Evolutionary conservation across 1,140 invertebrate genomes (phyloP), one percentile per base, ranked within the genome.

Genomic region (Caenorhabditis brenneri): DNA sequence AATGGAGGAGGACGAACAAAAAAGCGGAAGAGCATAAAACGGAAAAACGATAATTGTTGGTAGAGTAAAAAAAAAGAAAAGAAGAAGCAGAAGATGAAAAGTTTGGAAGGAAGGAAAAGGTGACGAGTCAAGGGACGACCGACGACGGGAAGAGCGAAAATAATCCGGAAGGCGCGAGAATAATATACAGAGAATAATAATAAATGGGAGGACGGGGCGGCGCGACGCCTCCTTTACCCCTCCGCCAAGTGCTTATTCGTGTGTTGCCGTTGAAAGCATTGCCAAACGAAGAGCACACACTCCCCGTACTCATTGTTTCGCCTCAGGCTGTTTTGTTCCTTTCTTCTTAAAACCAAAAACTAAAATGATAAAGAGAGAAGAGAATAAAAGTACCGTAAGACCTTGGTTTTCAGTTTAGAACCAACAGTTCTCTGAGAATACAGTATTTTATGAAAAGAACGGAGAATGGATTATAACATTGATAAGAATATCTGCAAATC

Each of bases 101-200:
- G 53, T 55, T 55, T 55, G 53, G 24, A 55, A 16, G 42, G 65
- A 74, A 46, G 42, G 65, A 74, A 46, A 74, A 46, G 42, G 42
- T 74, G 65, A 46, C 33, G 60, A 65, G 60, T 33, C 29, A 65
- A 19, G 29, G 60, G n/a, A n/a, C n/a, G n/a, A n/a, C n/a, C 29
- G 60, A 65, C 29, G 42, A 36, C 16, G 51, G 79, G 24, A 80
- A 80, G 33, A 55, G 29, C 22, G 48, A 74, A 46, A 74, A 42
- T 42, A 74, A 74, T 42, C 65, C 65, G 65, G 65, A 74, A 74
- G 36, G 36, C 65, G 36, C 65, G 19, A 65, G 29, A 65, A 74
- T 74, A 74, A 74, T 74, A 65, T 36, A 74, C 36, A 74, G 65
- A 74, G 36, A 74, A 39, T 74, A 74, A 74, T 74, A 74, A 74